Base-by-base conservation (phyloP, 2,113 vertebrate genomes). In the Dolichallabes microphthalmus region DNA sequence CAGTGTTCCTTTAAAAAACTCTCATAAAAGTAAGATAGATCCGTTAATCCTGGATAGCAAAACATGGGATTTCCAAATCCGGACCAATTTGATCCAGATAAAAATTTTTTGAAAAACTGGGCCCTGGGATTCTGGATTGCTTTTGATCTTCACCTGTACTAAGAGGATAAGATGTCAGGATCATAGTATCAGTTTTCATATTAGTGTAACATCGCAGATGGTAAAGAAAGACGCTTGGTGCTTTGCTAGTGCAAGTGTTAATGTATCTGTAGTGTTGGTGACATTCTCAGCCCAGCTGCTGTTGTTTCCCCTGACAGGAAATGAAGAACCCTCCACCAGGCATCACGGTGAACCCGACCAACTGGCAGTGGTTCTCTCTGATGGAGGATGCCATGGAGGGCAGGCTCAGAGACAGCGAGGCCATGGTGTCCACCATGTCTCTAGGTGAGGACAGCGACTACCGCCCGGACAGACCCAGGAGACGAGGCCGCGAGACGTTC, bases 351-450 rank as follows among this genome's bases (percentile, higher is more conserved):
- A 88, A 88, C 30, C 88, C 92, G 30, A 87, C 92, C 0, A 81
- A 66, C 13, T 94, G 94, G 93, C 89, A 88, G 83, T 90, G 87
- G 86, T 94, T 91, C 86, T 87, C 69, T 12, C 87, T 95, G 77
- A 92, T 94, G 91, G 91, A 93, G 5, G 86, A 94, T 0, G 93
- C 93, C 60, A 89, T 94, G 91, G 87, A 90, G 45, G 92, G 93
- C 66, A 85, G 91, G 2, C 88, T 95, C 50, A 85, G 86, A 2
- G 87, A 90, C 61, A 89, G 73, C 1, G 92, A 93, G 32, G 86
- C 91, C 20, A 63, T 90, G 45, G 85, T 95, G 6, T 88, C 87
- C 17, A 82, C 86, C 64, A 39, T 60, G 53, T 87, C 76, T 32
- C 80, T 85, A 7, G 58, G 74, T 0, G 83, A 89, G 11, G 87